Evolutionary conservation across 2,888 invertebrate genomes (phyloP).

Genomic region (Phalera bucephala): DNA sequence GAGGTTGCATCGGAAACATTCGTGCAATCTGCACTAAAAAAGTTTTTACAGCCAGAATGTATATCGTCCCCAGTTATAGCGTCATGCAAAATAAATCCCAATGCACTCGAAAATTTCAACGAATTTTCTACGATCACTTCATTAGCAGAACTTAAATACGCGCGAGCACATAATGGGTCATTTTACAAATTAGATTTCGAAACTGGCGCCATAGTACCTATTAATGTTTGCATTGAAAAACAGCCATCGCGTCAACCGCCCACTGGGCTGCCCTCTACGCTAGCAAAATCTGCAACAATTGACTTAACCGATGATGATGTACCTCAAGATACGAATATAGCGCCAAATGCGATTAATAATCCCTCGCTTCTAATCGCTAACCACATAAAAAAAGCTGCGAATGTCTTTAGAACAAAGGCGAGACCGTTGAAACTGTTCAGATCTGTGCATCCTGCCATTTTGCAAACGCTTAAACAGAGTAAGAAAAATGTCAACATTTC

Average conservation of each 20-base stretch:
- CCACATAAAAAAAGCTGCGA: background rate
- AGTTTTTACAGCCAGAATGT: background rate
- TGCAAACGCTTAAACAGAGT: background rate
- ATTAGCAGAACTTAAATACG: constrained; percentile 56
- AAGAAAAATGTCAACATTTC: too few relatives aligned
- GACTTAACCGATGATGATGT: constrained; percentile 60
- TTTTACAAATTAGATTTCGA: constrained; percentile 65
- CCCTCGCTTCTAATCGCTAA: constrained; percentile 10
- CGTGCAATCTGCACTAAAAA: background rate
- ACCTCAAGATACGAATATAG: background rate
- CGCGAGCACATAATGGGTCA: constrained; percentile 44
- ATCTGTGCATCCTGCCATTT: constrained; percentile 12
- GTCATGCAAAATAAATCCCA: background rate
- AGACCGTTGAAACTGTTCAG: constrained; percentile 25
- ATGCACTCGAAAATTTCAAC: background rate
- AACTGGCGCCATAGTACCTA: constrained; percentile 48
- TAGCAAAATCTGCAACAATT: too few relatives aligned
- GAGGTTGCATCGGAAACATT: background rate
- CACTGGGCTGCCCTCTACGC: too few relatives aligned
- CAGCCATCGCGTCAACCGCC: too few relatives aligned
- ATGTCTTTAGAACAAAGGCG: background rate
- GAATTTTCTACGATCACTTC: constrained; percentile 43
- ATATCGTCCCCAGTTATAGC: background rate
- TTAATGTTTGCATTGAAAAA: constrained; percentile 61
- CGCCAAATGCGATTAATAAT: background rate